These are phyloP conservation scores for Girardinus metallicus DNA, from an alignment of 2,797 vertebrate species.

Conservation along the genomic window DNA sequence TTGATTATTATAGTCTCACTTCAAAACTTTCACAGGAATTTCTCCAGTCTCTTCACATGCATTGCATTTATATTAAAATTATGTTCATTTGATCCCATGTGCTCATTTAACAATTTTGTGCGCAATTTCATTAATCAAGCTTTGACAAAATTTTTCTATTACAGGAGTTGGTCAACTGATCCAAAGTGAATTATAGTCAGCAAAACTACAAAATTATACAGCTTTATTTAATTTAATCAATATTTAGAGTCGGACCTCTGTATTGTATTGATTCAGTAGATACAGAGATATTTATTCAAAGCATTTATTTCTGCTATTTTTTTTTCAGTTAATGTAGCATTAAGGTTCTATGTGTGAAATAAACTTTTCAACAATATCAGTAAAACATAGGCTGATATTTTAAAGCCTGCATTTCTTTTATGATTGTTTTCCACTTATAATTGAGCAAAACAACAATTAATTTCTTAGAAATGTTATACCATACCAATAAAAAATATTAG, in stretches of 20 bases:
- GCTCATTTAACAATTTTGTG: neutral
- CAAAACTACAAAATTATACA: neutral
- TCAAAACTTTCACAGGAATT: neutral
- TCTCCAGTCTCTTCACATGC: neutral
- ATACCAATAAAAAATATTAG: neutral
- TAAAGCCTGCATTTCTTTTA: neutral
- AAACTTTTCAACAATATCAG: too few species aligned
- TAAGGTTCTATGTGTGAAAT: neutral
- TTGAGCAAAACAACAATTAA: neutral
- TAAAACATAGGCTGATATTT: neutral
- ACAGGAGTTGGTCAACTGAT: neutral
- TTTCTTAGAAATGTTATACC: neutral
- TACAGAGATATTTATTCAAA: neutral
- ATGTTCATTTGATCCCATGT: neutral
- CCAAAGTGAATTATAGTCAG: neutral
- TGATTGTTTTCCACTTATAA: neutral
- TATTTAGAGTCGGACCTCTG: neutral
- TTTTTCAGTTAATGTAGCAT: neutral
- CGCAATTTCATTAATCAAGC: neutral
- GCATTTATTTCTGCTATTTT: neutral
- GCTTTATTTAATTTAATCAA: neutral
- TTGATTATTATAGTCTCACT: neutral
- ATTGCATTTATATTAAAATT: neutral
- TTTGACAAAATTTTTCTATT: neutral
- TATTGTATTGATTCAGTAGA: neutral